Percentiles rank a stretch among this genome's conserved stretches.
phyloP scores from a whole-genome alignment of 1,140 invertebrate species.

The Camponotus floridanus region DNA sequence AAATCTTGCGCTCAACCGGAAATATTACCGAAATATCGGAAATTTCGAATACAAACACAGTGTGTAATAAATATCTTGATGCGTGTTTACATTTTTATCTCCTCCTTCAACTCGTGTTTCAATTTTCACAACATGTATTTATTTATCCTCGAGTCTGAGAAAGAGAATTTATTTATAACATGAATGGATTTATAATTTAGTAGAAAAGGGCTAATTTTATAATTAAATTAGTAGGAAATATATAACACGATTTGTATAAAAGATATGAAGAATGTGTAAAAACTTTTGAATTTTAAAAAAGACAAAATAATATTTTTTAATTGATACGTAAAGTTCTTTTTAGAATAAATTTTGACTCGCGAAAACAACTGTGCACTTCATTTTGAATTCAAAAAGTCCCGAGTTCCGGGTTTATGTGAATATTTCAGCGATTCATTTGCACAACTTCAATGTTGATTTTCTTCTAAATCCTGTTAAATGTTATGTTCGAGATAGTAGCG shows the following conservation, averaged over 20 bases:
- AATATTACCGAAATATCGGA: slow-evolving; percentile 1
- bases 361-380: slow-evolving; percentile 9
- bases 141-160: not conserved
- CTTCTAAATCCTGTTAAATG: slow-evolving; percentile 1
- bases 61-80: not conserved
- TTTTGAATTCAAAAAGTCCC: slow-evolving; percentile 7
- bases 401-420: slow-evolving; percentile 19
- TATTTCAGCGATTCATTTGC: not conserved
- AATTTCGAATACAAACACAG: not conserved
- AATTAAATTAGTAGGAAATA: not conserved
- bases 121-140: not conserved
- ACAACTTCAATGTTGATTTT: slow-evolving; percentile 27
- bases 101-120: not conserved
- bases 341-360: not conserved
- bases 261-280: not conserved
- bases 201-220: not conserved
- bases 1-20: not conserved
- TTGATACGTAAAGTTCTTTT: not conserved
- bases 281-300: not conserved
- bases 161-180: not conserved
- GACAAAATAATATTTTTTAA: slow-evolving; percentile 10
- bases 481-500: slow-evolving; percentile 27
- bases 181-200: not conserved
- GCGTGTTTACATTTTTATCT: not conserved
- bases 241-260: not conserved